A percentile compares a stretch with the other conserved stretches of the same genome.
Conservation (phyloP, 2,888 invertebrate species). For the Erebia palarica region DNA sequence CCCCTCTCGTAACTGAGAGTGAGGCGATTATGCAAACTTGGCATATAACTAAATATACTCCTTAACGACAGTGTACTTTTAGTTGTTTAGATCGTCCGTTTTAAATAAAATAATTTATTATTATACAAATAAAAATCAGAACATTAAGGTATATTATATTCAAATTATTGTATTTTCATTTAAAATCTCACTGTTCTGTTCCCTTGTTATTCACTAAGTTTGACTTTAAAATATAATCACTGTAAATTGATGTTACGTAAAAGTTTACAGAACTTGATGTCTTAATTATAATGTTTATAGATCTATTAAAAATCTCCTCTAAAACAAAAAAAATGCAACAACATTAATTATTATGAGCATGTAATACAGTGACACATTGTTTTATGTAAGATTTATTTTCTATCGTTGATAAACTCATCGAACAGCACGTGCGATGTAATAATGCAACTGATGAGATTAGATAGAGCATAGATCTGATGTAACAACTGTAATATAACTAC, state of each 20-base stretch:
- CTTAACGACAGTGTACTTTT: not conserved
- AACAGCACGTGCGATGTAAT: conserved; percentile 35
- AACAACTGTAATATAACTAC: conserved; percentile 44
- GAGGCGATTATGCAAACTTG: conserved; percentile 28
- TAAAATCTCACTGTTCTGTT: not conserved
- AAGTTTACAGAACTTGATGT: no score
- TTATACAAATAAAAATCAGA: not conserved
- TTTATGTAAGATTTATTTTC: conserved; percentile 10
- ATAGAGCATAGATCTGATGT: conserved; percentile 43
- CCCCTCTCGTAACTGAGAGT: conserved; percentile 36
- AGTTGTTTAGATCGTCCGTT: not conserved
- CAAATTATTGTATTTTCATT: not conserved
- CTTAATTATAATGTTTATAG: no score
- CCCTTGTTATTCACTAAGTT: not conserved
- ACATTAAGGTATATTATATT: no score
- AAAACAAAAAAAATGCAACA: no score
- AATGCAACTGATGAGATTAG: conserved; percentile 42
- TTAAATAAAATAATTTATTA: conserved; percentile 9
- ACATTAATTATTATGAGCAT: not conserved
- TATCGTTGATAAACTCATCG: conserved; percentile 17
- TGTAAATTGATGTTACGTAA: not conserved
- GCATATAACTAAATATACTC: not conserved
- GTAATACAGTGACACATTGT: not conserved
- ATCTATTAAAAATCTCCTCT: no score
- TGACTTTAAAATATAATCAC: not conserved